Evolutionary conservation across 2,113 vertebrate species (phyloP).

Genomic region (Melospiza melodia): DNA sequence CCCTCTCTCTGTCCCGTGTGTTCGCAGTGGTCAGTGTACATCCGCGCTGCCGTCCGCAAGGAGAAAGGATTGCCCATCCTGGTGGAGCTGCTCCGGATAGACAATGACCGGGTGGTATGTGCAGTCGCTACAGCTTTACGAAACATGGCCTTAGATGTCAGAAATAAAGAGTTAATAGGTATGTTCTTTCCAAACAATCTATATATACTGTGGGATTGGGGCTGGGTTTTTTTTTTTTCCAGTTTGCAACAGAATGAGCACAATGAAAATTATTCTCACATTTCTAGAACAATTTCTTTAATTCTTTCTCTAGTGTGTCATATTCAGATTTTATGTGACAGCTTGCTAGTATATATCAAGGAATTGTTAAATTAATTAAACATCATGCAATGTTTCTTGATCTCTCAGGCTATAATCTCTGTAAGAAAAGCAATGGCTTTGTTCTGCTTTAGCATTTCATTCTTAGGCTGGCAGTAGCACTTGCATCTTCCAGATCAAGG

Average conservation of each 20-base stretch:
- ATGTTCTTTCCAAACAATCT: slow-evolving; percentile 51
- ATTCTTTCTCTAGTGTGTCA: neutral
- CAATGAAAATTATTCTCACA: neutral
- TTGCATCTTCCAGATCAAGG: neutral
- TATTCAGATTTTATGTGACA: neutral
- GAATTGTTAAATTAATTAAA: slow-evolving; percentile 20
- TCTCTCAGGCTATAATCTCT: neutral
- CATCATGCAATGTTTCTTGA: neutral
- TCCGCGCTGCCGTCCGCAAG: slow-evolving; percentile 95
- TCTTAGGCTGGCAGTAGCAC: neutral
- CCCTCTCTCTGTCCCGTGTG: neutral
- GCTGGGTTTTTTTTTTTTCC: neutral
- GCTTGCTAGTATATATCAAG: neutral
- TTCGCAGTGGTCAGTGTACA: slow-evolving; percentile 95
- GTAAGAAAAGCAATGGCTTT: neutral
- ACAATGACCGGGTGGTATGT: slow-evolving; percentile 98
- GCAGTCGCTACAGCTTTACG: slow-evolving; percentile 96
- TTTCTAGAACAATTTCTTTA: neutral
- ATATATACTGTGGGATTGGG: neutral
- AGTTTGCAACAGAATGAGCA: neutral
- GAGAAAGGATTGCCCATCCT: slow-evolving; percentile 97
- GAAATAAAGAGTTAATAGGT: slow-evolving; percentile 99
- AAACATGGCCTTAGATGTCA: slow-evolving; percentile 98
- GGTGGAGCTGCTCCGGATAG: slow-evolving; percentile 96
- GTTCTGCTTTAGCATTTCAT: neutral